Conservation (phyloP, 2,888 invertebrate genomes). For the Drosophila monieri region DNA sequence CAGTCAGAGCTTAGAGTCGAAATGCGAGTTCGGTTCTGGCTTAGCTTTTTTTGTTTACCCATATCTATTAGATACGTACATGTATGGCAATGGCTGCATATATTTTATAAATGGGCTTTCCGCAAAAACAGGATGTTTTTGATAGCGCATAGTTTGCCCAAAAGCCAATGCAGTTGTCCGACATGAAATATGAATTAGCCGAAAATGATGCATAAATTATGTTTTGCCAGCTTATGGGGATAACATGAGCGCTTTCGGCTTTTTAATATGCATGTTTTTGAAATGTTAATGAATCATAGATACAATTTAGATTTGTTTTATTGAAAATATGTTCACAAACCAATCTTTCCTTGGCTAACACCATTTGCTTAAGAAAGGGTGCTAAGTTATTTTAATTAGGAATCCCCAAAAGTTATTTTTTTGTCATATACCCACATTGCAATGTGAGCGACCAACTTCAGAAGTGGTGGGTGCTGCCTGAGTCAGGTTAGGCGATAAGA, state of each 20-base stretch:
- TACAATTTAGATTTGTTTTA: neutral
- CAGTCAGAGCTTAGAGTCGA: conserved; percentile 47
- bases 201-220: conserved; percentile 43
- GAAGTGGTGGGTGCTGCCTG: conserved; percentile 3
- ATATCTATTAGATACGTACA: conserved; percentile 28
- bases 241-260: conserved; percentile 14
- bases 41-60: conserved; percentile 1
- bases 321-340: neutral
- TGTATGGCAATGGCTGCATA: conserved; percentile 6
- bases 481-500: conserved; percentile 61
- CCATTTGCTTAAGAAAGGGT: too few relatives aligned
- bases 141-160: conserved; percentile 31
- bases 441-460: neutral
- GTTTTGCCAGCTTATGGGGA: conserved; percentile 16
- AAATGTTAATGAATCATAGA: neutral
- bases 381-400: neutral
- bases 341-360: too few relatives aligned
- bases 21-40: conserved; percentile 22
- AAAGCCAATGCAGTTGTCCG: conserved; percentile 28
- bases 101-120: conserved; percentile 46
- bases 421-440: neutral
- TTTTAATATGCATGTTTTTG: neutral
- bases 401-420: neutral
- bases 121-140: conserved; percentile 51
- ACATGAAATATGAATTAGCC: conserved; percentile 40